Conservation (phyloP, 2,888 invertebrate species). For the Aspidapion aeneum region DNA sequence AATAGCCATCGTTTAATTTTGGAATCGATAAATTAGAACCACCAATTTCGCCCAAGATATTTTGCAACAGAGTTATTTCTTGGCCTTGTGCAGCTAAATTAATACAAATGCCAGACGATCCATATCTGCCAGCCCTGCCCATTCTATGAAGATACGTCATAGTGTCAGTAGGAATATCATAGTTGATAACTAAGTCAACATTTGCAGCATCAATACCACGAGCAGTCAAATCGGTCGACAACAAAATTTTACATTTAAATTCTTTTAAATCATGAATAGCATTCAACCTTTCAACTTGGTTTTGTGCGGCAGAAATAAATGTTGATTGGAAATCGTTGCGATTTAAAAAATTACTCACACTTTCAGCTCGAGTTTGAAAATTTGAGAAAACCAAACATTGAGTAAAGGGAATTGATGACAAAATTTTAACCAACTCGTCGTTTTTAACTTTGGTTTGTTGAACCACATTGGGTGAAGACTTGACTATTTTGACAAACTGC, state of each 20-base stretch:
- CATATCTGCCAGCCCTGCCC: conserved; percentile 93
- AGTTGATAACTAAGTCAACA: conserved; percentile 90
- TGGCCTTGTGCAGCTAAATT: conserved; percentile 65
- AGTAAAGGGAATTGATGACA: conserved; percentile 72
- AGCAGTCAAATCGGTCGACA: conserved; percentile 89
- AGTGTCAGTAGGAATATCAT: conserved; percentile 77
- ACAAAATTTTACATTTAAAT: conserved; percentile 78
- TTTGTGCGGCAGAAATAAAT: conserved; percentile 74
- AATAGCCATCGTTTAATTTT: conserved; percentile 38
- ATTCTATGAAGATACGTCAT: conserved; percentile 92
- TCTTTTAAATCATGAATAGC: conserved; percentile 75
- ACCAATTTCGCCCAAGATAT: conserved; percentile 56
- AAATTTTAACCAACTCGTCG: conserved; percentile 61
- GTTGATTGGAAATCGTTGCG: conserved; percentile 74
- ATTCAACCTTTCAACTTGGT: conserved; percentile 72
- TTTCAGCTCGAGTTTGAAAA: conserved; percentile 79
- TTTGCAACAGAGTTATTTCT: conserved; percentile 58
- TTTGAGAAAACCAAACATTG: conserved; percentile 93
- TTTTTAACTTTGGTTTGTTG: conserved; percentile 66
- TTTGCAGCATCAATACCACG: conserved; percentile 93
- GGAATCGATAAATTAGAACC: conserved; percentile 52
- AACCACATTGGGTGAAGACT: conserved; percentile 58
- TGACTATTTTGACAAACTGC: conserved; percentile 69
- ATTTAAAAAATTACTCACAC: conserved; percentile 67
- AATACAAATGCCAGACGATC: conserved; percentile 77